A percentile compares a stretch with the other conserved stretches of the same genome.
phyloP scores from a whole-genome alignment of 2,888 invertebrate species.

The Ischnus inquisitorius region DNA sequence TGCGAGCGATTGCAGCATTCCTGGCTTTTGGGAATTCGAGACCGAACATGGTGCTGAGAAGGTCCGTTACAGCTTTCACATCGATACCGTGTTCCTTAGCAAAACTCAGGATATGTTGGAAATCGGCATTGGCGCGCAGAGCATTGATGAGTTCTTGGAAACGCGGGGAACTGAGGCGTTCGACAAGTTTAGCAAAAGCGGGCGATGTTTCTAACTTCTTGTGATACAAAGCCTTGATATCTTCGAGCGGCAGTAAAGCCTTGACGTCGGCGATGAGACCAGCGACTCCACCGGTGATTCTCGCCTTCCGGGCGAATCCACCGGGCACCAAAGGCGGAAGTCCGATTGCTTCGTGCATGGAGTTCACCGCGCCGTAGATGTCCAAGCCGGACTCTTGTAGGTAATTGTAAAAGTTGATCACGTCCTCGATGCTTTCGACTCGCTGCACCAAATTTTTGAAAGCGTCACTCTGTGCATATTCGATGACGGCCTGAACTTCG shows the following conservation, averaged over 20 bases:
- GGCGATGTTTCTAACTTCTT: conserved; percentile 65
- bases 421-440: conserved; percentile 66
- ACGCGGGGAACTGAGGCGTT: conserved; percentile 49
- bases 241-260: conserved; percentile 67
- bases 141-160: conserved; percentile 66
- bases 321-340: conserved; percentile 53
- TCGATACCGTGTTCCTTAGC: conserved; percentile 71
- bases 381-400: conserved; percentile 62
- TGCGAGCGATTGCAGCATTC: conserved; percentile 2
- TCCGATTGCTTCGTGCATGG: conserved; percentile 55
- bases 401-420: conserved; percentile 56
- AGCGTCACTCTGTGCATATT: conserved; percentile 55
- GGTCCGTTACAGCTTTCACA: conserved; percentile 50
- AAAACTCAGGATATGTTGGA: conserved; percentile 37
- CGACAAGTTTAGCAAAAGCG: conserved; percentile 62
- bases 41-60: conserved; percentile 69
- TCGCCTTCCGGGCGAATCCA: background rate
- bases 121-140: conserved; percentile 29
- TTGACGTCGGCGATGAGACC: conserved; percentile 71
- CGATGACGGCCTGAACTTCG: conserved; percentile 53
- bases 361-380: conserved; percentile 57
- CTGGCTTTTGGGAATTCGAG: conserved; percentile 63
- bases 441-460: conserved; percentile 60
- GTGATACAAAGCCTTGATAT: conserved; percentile 66
- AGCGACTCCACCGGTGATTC: conserved; percentile 71